Conservation (phyloP, 2,113 vertebrate genomes). For the Sakesphorus luctuosus region DNA sequence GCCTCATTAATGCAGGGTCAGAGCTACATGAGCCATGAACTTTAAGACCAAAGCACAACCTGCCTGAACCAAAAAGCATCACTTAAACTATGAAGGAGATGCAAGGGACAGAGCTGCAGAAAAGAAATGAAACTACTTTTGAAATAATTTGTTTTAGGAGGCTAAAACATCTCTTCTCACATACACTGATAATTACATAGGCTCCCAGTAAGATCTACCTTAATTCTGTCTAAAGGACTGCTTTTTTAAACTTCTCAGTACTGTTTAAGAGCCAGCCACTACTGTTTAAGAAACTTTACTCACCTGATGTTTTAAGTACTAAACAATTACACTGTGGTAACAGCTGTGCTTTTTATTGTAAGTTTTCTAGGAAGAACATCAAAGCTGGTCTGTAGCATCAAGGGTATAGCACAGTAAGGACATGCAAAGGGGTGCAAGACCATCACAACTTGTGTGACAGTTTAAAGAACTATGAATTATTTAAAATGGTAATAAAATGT, state of each 20-base stretch:
- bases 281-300: background rate
- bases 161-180: background rate
- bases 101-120: background rate
- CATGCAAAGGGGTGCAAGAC: background rate
- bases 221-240: background rate
- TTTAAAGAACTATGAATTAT: conserved; percentile 15
- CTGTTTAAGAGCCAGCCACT: background rate
- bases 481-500: conserved; percentile 12
- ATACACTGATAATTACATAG: background rate
- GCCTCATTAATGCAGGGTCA: background rate
- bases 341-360: background rate
- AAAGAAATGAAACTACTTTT: background rate
- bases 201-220: background rate
- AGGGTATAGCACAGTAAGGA: background rate
- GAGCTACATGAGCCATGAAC: background rate
- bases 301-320: background rate
- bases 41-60: background rate
- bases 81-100: background rate
- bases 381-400: background rate
- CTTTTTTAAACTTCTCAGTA: background rate
- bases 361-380: background rate
- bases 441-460: background rate
- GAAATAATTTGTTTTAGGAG: background rate
- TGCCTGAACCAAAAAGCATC: background rate
- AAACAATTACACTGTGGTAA: background rate